phyloP scores from a whole-genome alignment of 1,140 invertebrate genomes.

The Platyscapa corneri region DNA sequence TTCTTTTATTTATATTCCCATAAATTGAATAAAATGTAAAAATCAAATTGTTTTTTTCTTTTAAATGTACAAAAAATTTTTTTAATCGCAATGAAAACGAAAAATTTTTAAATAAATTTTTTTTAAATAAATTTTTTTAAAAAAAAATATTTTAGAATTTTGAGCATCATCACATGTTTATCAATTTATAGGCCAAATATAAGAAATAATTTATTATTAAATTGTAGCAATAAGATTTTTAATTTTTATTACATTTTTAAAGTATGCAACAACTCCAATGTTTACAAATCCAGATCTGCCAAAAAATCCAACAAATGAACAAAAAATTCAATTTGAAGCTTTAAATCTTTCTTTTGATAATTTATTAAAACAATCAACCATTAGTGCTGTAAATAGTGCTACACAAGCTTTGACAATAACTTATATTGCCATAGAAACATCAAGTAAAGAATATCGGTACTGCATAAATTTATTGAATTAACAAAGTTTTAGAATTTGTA shows the following conservation, averaged over 20 bases:
- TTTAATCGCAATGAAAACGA: too few relatives aligned
- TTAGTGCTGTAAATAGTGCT: slow-evolving; percentile 67
- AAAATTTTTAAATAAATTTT: too few relatives aligned
- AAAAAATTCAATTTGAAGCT: slow-evolving; percentile 61
- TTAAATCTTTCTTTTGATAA: slow-evolving; percentile 65
- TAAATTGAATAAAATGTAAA: background rate
- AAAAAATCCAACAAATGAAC: slow-evolving; percentile 55
- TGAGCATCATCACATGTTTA: background rate
- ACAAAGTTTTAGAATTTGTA: background rate
- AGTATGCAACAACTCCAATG: slow-evolving; percentile 58
- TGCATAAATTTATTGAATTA: background rate
- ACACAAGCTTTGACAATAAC: slow-evolving; percentile 66
- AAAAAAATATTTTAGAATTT: background rate
- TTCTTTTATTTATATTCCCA: background rate
- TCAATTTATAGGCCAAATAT: too few relatives aligned
- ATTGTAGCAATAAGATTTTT: background rate
- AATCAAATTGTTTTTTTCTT: background rate
- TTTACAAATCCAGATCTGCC: slow-evolving; percentile 54
- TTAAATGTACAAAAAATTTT: background rate
- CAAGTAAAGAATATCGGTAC: slow-evolving; percentile 68
- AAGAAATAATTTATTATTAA: too few relatives aligned
- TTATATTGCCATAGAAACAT: slow-evolving; percentile 65
- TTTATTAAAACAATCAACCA: slow-evolving; percentile 69
- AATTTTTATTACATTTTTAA: slow-evolving; percentile 48
- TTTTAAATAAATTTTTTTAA: too few relatives aligned